Percentiles rank a stretch among this genome's conserved stretches.
Conservation (phyloP, 1,140 invertebrate genomes). For the Monomorium pharaonis region DNA sequence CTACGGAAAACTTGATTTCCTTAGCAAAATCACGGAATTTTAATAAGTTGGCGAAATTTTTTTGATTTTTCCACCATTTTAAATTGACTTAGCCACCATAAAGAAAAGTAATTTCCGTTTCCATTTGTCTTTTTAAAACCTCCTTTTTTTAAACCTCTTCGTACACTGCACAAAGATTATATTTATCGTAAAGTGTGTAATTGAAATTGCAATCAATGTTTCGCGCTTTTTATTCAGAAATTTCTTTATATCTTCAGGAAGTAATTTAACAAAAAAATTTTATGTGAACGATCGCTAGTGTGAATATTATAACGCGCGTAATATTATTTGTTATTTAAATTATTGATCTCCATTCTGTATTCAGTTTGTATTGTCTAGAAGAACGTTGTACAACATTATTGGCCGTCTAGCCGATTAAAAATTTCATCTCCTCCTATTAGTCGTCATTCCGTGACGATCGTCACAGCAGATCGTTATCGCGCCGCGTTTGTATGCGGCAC, state of each 20-base stretch:
- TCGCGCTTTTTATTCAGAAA: not conserved
- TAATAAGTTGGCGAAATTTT: not conserved
- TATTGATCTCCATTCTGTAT: no score
- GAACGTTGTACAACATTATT: no score
- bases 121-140: not conserved
- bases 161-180: not conserved
- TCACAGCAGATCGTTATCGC: not conserved
- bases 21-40: not conserved
- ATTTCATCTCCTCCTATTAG: not conserved
- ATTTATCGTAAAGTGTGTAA: not conserved
- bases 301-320: not conserved
- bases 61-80: not conserved
- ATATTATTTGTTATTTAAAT: no score
- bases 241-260: not conserved
- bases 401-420: no score
- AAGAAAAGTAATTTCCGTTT: not conserved
- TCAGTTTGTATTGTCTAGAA: no score
- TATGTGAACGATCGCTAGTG: not conserved
- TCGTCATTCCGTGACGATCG: not conserved
- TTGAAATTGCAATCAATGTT: constrained; percentile 10
- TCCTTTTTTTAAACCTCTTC: no score
- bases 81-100: not conserved
- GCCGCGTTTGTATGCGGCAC: not conserved
- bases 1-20: not conserved
- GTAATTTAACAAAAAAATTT: not conserved